Conservation (phyloP, 2,797 vertebrate genomes). For the Eulemur albifrons region DNA sequence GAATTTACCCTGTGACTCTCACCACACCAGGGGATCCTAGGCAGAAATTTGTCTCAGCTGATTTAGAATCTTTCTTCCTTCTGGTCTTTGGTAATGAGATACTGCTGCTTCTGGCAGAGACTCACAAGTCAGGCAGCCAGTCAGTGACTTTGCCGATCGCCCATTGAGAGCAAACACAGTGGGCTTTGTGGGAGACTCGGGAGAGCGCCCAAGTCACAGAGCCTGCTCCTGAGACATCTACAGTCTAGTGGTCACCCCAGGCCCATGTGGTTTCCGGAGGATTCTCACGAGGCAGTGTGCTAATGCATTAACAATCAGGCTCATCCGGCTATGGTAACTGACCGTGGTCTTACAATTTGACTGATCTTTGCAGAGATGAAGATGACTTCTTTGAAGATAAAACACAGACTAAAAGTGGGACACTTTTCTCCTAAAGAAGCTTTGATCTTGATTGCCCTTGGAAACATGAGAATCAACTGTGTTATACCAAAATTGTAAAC, state of each 20-base stretch:
- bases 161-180: neutral
- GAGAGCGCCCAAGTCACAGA: neutral
- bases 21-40: neutral
- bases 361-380: neutral
- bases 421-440: neutral
- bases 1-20: neutral
- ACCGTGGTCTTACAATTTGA: neutral
- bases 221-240: neutral
- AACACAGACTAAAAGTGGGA: neutral
- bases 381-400: neutral
- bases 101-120: neutral
- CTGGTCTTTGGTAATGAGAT: neutral
- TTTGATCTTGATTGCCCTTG: neutral
- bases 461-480: neutral
- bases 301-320: neutral
- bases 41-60: neutral
- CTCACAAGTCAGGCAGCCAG: neutral
- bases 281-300: neutral
- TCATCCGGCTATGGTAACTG: fast-evolving
- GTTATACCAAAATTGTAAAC: neutral
- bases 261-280: neutral
- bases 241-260: neutral
- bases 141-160: neutral
- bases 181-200: too few relatives aligned
- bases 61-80: slow-evolving; percentile 28